Base-by-base conservation (phyloP, 1,140 invertebrate species). In the Berghia stephanieae region DNA sequence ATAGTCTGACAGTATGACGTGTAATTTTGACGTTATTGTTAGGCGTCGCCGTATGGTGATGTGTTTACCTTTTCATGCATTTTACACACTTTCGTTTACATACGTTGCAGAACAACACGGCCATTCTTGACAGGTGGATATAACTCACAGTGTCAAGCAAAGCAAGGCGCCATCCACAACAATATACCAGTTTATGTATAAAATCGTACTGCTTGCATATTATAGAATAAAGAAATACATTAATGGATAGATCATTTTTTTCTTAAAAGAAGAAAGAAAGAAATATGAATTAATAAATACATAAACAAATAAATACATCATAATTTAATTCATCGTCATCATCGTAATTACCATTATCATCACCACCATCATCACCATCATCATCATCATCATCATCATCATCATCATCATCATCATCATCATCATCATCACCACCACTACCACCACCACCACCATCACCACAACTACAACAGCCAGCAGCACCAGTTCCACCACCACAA, bases 391-490 rank as follows among this genome's bases (percentile, higher is more conserved):
- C 46, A 49, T n/a, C n/a, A 49, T n/a, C 46, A 49, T 49, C 46
- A 49, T n/a, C 46, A 49, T 49, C 46, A 49, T 49, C 46, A 49
- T n/a, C 46, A 49, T n/a, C n/a, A 49, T n/a, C 46, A 49, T 49
- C 46, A 49, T n/a, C 46, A 49, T 49, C 46, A 49, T 49, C 46
- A 49, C 46, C 46, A 49, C 46, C 46, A 49, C 46, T 49, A 49
- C 46, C 46, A 49, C n/a, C 46, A 49, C 13, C 46, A 13, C 13
- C n/a, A n/a, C n/a, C n/a, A n/a, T n/a, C n/a, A n/a, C n/a, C n/a
- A n/a, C n/a, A n/a, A n/a, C n/a, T n/a, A 16, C 46, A 49, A 13
- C 46, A 49, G 13, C 46, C 24, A 52, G n/a, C n/a, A n/a, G n/a
- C n/a, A n/a, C n/a, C n/a, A n/a, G n/a, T n/a, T n/a, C n/a, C n/a